Conservation (phyloP, 2,113 vertebrate genomes). For the Oreocharis arfaki region DNA sequence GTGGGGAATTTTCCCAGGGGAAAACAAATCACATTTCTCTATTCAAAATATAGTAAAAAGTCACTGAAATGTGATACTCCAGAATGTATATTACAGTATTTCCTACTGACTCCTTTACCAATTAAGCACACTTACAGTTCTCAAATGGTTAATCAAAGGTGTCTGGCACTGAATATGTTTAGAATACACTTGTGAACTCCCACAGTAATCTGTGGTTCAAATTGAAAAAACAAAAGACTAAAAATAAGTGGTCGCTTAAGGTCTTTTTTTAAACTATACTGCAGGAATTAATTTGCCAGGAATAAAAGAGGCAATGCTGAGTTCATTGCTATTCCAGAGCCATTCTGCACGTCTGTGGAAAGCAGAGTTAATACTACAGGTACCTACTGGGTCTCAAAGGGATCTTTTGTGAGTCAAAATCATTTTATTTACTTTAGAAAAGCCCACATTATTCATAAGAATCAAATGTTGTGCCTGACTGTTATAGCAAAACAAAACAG, state of each 20-base stretch:
- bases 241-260: background rate
- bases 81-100: constrained; percentile 38
- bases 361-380: background rate
- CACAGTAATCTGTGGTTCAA: background rate
- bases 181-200: background rate
- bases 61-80: constrained; percentile 18
- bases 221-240: background rate
- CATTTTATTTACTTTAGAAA: constrained; percentile 33
- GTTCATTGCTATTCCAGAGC: constrained; percentile 35
- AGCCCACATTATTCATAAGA: constrained; percentile 34
- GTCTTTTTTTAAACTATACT: constrained; percentile 1
- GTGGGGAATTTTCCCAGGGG: constrained; percentile 59
- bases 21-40: constrained; percentile 67
- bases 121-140: constrained; percentile 25
- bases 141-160: constrained; percentile 11
- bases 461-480: constrained; percentile 13
- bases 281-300: constrained; percentile 24
- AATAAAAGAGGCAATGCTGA: background rate
- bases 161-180: background rate
- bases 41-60: constrained; percentile 57
- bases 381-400: background rate
- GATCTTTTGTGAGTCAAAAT: background rate
- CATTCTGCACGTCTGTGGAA: background rate
- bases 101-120: constrained; percentile 6
- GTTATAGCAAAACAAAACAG: background rate